Evolutionary conservation across 2,113 vertebrate species (phyloP), one percentile per base, ranked within the genome.

Genomic region (Hippoglossus stenolepis): DNA sequence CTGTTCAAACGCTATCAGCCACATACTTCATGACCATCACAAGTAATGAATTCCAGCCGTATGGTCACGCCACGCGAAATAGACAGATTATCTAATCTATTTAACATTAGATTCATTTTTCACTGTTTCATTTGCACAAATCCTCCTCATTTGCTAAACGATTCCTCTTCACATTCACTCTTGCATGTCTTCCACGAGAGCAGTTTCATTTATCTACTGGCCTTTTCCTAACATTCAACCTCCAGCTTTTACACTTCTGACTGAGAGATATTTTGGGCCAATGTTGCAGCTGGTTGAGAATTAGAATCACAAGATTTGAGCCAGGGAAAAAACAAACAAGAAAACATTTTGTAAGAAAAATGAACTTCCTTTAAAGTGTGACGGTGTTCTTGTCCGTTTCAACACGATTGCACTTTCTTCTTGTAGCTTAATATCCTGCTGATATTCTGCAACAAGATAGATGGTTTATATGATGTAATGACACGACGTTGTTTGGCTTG

Each of bases 231-330:
- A 45, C 9, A 45, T 23, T 18, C 14, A 43, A 21, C 21, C 5
- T 64, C 17, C 2, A n/a, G n/a, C n/a, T n/a, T n/a, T 47, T 7
- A 38, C 45, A 24, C 18, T 3, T 59, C 62, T 70, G 21, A 35
- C 57, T 61, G 56, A 61, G 17, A 24, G 14, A 17, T 76, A 40
- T 77, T 73, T 74, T 20, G 11, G n/a, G 73, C 45, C 3, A 1
- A 53, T 53, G 70, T 75, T 13, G 40, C 40, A 77, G 77, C 75
- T 76, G 64, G 8, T 53, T 14, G 31, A 61, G 85, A 83, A 92
- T 86, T 64, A 74, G 75, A 73, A 51, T 85, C 85, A 92, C 84
- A 87, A 89, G 91, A 91, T n/a, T n/a, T 28, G 1, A 77, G 20
- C 5, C 24, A 18, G 65, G 59, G n/a, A n/a, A n/a, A n/a, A n/a